Conservation (phyloP, 2,888 invertebrate genomes). For the Parelbella ahira region DNA sequence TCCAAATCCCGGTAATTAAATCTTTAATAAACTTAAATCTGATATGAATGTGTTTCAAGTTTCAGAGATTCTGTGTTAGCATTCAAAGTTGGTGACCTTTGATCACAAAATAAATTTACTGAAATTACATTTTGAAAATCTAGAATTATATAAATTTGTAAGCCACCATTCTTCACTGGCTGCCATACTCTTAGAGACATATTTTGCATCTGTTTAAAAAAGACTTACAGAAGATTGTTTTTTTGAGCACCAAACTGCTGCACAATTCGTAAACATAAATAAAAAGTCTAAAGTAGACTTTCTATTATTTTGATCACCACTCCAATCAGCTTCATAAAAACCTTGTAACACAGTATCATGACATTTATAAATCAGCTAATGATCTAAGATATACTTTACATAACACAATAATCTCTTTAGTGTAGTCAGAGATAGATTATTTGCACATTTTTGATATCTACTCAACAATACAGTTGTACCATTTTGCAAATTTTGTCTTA, state of each 20-base stretch:
- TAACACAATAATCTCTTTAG: slow-evolving; percentile 27
- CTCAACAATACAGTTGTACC: slow-evolving; percentile 13
- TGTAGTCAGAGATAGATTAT: slow-evolving; percentile 15
- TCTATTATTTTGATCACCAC: slow-evolving; percentile 18
- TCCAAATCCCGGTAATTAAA: slow-evolving; percentile 21
- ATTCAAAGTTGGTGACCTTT: slow-evolving; percentile 24
- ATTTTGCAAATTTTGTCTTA: slow-evolving; percentile 5
- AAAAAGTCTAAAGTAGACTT: slow-evolving; percentile 32
- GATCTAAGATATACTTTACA: slow-evolving; percentile 20
- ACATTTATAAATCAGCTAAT: slow-evolving; percentile 23
- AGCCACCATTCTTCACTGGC: slow-evolving; percentile 28
- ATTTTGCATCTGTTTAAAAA: slow-evolving; percentile 25
- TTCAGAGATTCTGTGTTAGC: slow-evolving; percentile 22
- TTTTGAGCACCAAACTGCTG: slow-evolving; percentile 36
- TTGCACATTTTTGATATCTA: slow-evolving; percentile 28
- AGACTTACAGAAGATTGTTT: slow-evolving; percentile 24
- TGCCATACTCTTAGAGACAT: slow-evolving; percentile 26
- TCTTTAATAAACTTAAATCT: slow-evolving; percentile 27
- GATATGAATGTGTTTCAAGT: slow-evolving; percentile 26
- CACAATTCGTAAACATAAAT: slow-evolving; percentile 32
- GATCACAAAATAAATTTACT: slow-evolving; percentile 25
- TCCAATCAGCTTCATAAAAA: slow-evolving; percentile 26
- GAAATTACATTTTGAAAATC: slow-evolving; percentile 13
- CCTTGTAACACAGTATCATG: slow-evolving; percentile 5
- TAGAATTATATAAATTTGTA: slow-evolving; percentile 24